These are phyloP conservation scores for Caenorhabditis sp. DNA, from an alignment of 2,888 invertebrate species.

Conservation along the genomic window DNA sequence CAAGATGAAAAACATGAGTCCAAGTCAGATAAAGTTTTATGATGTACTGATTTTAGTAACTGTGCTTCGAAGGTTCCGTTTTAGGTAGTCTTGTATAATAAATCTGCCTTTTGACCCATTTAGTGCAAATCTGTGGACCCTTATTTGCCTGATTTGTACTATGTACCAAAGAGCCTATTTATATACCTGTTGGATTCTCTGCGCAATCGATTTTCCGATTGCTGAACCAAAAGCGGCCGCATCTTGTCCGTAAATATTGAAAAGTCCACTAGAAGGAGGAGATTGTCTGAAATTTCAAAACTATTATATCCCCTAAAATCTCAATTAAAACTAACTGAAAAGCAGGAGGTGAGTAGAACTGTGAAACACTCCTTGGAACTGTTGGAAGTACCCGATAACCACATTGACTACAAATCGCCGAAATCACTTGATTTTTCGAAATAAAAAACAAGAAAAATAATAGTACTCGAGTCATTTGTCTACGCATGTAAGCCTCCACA, in stretches of 20 bases:
- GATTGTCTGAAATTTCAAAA: not conserved
- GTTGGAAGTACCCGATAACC: not conserved
- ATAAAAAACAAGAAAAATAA: not conserved
- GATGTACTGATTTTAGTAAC: too few species aligned
- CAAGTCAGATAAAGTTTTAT: too few species aligned
- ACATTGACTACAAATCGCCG: not conserved
- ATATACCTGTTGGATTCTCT: slow-evolving; percentile 28
- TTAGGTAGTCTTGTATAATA: too few species aligned
- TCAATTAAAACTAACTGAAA: not conserved
- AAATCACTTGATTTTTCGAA: not conserved
- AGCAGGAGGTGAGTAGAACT: not conserved
- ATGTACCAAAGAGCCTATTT: not conserved
- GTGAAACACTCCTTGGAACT: too few species aligned
- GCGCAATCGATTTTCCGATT: slow-evolving; percentile 39
- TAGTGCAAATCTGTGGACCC: not conserved
- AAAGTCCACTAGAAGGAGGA: not conserved
- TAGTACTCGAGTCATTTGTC: too few species aligned
- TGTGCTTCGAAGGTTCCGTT: too few species aligned
- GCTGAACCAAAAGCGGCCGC: slow-evolving; percentile 35
- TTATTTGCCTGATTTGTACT: not conserved
- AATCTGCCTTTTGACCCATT: not conserved
- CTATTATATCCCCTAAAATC: too few species aligned
- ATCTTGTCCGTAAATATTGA: slow-evolving; percentile 35
- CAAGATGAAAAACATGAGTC: too few species aligned
- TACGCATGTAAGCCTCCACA: too few species aligned